phyloP scores from a whole-genome alignment of 2,888 invertebrate genomes.

The Parnassius glacialis region DNA sequence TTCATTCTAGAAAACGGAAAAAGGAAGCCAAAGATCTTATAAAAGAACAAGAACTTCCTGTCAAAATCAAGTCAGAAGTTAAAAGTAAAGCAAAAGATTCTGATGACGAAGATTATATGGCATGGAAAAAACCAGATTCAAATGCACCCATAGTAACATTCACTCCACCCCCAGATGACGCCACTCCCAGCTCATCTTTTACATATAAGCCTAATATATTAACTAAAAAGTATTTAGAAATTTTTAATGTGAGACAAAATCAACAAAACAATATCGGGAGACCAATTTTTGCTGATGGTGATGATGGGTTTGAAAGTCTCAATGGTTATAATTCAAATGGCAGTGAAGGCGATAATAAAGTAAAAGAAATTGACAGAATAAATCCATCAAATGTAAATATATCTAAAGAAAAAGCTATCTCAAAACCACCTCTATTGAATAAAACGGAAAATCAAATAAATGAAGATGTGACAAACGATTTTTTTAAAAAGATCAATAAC shows the following conservation, averaged over 20 bases:
- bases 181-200: constrained; percentile 52
- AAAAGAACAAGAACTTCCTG: constrained; percentile 52
- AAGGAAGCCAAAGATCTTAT: constrained; percentile 65
- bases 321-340: constrained; percentile 90
- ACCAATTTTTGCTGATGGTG: constrained; percentile 78
- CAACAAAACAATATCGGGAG: constrained; percentile 47
- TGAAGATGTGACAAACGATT: constrained; percentile 20
- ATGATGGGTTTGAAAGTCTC: constrained; percentile 92
- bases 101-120: constrained; percentile 75
- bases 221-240: constrained; percentile 72
- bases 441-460: constrained; percentile 30
- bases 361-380: constrained; percentile 34
- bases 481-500: constrained; percentile 48
- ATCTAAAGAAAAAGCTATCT: constrained; percentile 29
- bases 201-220: constrained; percentile 60
- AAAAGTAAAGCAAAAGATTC: constrained; percentile 73
- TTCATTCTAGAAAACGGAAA: constrained; percentile 65
- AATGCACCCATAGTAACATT: constrained; percentile 69
- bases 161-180: constrained; percentile 66
- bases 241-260: constrained; percentile 63
- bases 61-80: constrained; percentile 51
- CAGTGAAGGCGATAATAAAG: constrained; percentile 71
- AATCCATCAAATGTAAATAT: constrained; percentile 34
- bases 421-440: constrained; percentile 29
- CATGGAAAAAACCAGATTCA: constrained; percentile 68